Base-by-base conservation (phyloP, 2,797 vertebrate species). In the Microctenopoma steveboyesi region DNA sequence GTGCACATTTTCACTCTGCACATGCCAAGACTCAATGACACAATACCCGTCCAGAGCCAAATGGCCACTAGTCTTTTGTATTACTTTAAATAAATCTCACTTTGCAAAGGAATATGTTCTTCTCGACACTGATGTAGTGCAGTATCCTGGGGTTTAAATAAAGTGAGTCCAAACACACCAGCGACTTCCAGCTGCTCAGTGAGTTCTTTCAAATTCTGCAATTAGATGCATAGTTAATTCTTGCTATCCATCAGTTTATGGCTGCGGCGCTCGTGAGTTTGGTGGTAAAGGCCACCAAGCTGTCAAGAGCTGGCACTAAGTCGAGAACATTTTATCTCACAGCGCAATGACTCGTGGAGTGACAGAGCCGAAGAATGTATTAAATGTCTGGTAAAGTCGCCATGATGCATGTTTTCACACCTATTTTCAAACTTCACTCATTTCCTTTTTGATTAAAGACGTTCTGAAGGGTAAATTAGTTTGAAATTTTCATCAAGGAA, bases 211-310 rank as follows among this genome's bases (percentile, higher is more conserved):
- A 81, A 87, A 90, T 83, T 83, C 75, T 61, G 76, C 82, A 87
- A 89, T 92, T 87, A 91, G 86, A 89, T 78, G 78, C 80, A 68
- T 83, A 75, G 82, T 92, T 91, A 86, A 88, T 89, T 91, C 81
- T 69, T 57, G 74, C 80, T 77, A 86, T 88, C 81, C 79, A 86
- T 90, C 85, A 81, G 58, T 89, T 88, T 87, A 85, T 87, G 64
- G 76, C 68, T 62, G 56, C 35, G 45, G 55, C 47, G 45, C 74
- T 66, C 4, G 54, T 48, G 70, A 84, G 82, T 85, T 86, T 63
- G 69, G 68, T 83, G 84, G 85, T 79, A 74, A 87, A 90, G 74
- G 88, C 72, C 71, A 86, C 70, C 84, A 86, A 82, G 83, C 91
- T 88, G 84, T 83, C 79, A 71, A 63, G 55, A 8, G 63, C 74